A percentile compares a stretch with the other conserved stretches of the same genome.
These are phyloP conservation scores for Nipponacmea schrenckii DNA, from an alignment of 2,888 invertebrate species.

Conservation along the genomic window DNA sequence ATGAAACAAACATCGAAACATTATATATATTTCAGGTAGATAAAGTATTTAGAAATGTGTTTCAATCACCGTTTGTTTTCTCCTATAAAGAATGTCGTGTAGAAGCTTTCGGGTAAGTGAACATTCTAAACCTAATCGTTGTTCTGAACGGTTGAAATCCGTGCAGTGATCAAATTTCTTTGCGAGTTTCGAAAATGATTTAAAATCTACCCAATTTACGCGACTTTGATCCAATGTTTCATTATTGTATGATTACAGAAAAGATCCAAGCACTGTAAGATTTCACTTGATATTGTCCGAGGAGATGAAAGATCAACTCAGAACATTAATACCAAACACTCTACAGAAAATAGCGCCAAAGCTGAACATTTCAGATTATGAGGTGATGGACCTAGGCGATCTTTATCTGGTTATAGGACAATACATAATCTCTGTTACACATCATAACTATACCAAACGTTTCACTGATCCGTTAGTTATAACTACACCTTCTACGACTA, in stretches of 20 bases:
- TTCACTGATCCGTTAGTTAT: not conserved
- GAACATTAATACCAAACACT: constrained; percentile 10
- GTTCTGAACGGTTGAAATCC: too few species aligned
- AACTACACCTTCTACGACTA: constrained; percentile 5
- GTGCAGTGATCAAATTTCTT: too few species aligned
- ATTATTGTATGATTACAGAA: not conserved
- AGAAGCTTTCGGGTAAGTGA: constrained; percentile 12
- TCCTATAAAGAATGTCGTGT: constrained; percentile 17
- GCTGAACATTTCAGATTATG: constrained; percentile 17
- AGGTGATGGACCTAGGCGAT: constrained; percentile 26
- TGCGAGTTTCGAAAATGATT: not conserved
- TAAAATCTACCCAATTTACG: not conserved
- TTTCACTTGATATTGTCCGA: constrained; percentile 18
- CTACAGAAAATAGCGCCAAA: constrained; percentile 12
- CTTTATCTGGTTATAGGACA: constrained; percentile 19
- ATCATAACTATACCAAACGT: not conserved
- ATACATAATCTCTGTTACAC: not conserved
- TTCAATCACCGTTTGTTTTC: not conserved
- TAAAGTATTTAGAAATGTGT: constrained; percentile 4
- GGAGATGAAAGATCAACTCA: not conserved
- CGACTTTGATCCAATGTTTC: too few species aligned
- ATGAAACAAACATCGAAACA: too few species aligned
- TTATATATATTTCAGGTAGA: not conserved
- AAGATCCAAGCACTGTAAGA: constrained; percentile 13
- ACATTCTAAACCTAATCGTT: not conserved